Base-by-base conservation (phyloP, 2,113 vertebrate species). In the Poeciliopsis turrubarensis region DNA sequence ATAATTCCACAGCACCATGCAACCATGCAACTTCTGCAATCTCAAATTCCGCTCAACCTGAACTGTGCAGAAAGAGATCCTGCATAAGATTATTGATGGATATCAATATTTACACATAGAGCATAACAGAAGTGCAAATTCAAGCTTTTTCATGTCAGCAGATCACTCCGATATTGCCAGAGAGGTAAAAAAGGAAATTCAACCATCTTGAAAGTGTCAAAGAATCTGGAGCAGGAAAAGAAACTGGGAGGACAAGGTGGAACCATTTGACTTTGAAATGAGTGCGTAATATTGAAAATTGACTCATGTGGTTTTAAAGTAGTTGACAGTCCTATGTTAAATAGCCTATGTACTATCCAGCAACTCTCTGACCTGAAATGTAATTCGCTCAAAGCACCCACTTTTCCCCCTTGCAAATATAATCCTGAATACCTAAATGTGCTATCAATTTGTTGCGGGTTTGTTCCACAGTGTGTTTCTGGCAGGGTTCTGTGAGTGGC, bases 51-150 rank as follows among this genome's bases (percentile, higher is more conserved):
- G 78, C 70, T 76, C 69, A 73, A 80, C 88, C 29, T 73, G 54
- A 86, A 88, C 73, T 82, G 60, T 71, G 39, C 80, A 76, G 81
- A 89, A 84, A 71, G 73, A 87, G 83, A 89, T 81, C 68, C 75
- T 10, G 31, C 81, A 73, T 66, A 60, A 87, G 91, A 92, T 90
- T 82, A 77, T 86, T 88, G 88, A 90, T 80, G 80, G 87, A 86
- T 60, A 86, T 86, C 85, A 87, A 89, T 89, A 89, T 92, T 93
- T 87, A 86, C 91, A 92, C 85, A 87, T 81, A 81, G 80, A 41
- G 77, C 73, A 69, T 61, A 17, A 75, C 54, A 78, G 80, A 89
- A 89, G 69, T 87, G 88, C 89, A 39, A 47, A 89, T 85, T 87
- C 79, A 77, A 82, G 83, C 84, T 57, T 83, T 87, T 86, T 74